These are phyloP conservation scores for Oryzias melastigma DNA, from an alignment of 2,113 vertebrate genomes.

Conservation along the genomic window DNA sequence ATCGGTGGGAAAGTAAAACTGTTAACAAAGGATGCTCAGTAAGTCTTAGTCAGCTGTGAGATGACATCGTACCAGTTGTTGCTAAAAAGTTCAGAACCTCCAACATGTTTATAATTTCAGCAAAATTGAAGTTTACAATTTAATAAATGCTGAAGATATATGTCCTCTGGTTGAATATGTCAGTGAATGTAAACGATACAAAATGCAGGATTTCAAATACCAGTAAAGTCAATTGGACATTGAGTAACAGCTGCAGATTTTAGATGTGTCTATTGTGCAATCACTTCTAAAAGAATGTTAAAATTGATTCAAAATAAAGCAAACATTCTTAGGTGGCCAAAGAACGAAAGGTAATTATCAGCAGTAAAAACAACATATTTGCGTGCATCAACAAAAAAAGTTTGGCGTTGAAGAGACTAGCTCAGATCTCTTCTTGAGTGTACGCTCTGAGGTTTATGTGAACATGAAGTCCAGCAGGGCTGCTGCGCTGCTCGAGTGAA, in stretches of 20 bases:
- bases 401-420: constrained; percentile 2
- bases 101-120: neutral
- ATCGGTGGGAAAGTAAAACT: constrained; percentile 62
- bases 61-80: constrained; percentile 7
- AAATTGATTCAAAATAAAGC: constrained; percentile 41
- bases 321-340: constrained; percentile 36
- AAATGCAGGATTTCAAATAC: constrained; percentile 51
- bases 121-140: neutral
- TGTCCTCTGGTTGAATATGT: constrained; percentile 23
- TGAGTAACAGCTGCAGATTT: constrained; percentile 38
- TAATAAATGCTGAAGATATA: constrained; percentile 28
- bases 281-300: constrained; percentile 32
- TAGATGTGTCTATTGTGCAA: constrained; percentile 23
- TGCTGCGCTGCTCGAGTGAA: constrained; percentile 15
- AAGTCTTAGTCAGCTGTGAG: constrained; percentile 26
- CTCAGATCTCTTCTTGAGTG: constrained; percentile 37
- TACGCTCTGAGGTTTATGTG: constrained; percentile 49
- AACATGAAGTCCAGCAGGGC: constrained; percentile 46
- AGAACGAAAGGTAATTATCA: constrained; percentile 24
- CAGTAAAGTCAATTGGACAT: constrained; percentile 37
- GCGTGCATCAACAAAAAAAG: neutral
- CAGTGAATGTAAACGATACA: constrained; percentile 36
- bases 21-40: constrained; percentile 41
- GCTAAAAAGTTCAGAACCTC: constrained; percentile 20
- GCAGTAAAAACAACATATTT: constrained; percentile 30